Conservation (phyloP, 2,888 invertebrate genomes). For the Cosmopolites sordidus region DNA sequence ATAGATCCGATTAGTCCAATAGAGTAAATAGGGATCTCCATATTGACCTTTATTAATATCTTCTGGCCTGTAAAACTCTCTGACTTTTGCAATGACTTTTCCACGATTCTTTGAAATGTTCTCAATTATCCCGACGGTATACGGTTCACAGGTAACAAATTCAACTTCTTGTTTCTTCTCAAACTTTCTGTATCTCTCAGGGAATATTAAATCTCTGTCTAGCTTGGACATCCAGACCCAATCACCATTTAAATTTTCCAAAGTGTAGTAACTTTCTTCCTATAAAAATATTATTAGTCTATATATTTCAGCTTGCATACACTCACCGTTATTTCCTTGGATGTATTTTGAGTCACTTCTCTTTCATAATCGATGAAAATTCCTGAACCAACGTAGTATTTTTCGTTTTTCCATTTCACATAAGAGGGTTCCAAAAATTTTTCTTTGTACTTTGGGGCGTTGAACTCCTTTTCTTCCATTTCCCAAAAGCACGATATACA, state of each 20-base stretch:
- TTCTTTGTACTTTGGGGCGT: conserved; percentile 10
- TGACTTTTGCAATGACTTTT: conserved; percentile 3
- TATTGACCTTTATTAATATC: conserved; percentile 8
- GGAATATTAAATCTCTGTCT: conserved; percentile 13
- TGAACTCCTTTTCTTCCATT: conserved; percentile 10
- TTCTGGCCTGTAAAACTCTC: conserved; percentile 20
- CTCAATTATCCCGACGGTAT: conserved; percentile 21
- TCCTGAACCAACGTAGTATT: conserved; percentile 18
- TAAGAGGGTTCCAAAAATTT: conserved; percentile 9
- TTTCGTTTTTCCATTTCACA: conserved; percentile 13
- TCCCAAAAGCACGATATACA: conserved; percentile 24
- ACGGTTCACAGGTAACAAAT: conserved; percentile 11
- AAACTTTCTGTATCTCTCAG: conserved; percentile 16
- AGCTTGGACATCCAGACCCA: conserved; percentile 7
- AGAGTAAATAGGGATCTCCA: conserved; percentile 21
- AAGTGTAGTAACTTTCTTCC: conserved; percentile 8
- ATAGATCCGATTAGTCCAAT: conserved; percentile 19
- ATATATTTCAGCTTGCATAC: neutral
- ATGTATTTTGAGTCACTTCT: neutral
- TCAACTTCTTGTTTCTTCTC: conserved; percentile 5
- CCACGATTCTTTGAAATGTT: conserved; percentile 14
- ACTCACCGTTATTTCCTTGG: neutral
- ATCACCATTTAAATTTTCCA: conserved; percentile 13
- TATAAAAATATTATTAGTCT: conserved; percentile 2
- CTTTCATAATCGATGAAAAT: conserved; percentile 23